Evolutionary conservation across 1,140 invertebrate species (phyloP), one percentile per base, ranked within the genome.

Genomic region (Drosophila takahashii): DNA sequence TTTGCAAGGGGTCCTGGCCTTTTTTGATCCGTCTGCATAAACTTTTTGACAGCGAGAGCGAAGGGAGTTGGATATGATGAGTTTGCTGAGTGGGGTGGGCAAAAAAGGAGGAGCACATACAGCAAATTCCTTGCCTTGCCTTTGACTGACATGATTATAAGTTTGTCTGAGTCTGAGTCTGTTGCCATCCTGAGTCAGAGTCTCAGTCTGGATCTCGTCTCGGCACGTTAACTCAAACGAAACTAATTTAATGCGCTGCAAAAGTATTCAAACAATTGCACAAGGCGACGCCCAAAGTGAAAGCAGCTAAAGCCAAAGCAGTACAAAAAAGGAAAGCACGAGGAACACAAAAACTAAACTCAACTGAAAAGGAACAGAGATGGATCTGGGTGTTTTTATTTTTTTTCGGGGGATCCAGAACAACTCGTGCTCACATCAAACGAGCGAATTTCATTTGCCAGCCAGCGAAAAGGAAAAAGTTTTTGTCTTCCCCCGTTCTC

Each of bases 111-210:
- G 41, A 36, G 34, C 29, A 60, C 52, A 77, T 50, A 34, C 64
- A 69, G 34, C 37, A 50, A 80, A 64, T 69, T 79, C 80, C 83
- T 81, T 76, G 71, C 71, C 59, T 53, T 87, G 84, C 80, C 79
- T 89, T 89, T 87, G 83, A 87, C 85, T 90, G 84, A 89, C 85
- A 89, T 89, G 85, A 89, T 89, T 89, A 89, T 89, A 89, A 90
- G 80, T 89, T 89, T 89, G 79, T 77, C 65, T 44, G 48, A 27
- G 26, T 64, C n/a, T 57, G 51, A 48, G 42, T 57, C 62, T 47
- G 42, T 36, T 57, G 72, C 67, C 45, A 47, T 47, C 45, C 64
- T 77, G 76, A 77, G 57, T 71, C 62, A 36, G 41, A 34, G 39
- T 42, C 56, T 71, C 61, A 57, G 62, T 69, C 70, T 56, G 48